Percentiles rank a stretch among this genome's conserved stretches.
Conservation (phyloP, 2,888 invertebrate species). For the Agonum fuliginosum region DNA sequence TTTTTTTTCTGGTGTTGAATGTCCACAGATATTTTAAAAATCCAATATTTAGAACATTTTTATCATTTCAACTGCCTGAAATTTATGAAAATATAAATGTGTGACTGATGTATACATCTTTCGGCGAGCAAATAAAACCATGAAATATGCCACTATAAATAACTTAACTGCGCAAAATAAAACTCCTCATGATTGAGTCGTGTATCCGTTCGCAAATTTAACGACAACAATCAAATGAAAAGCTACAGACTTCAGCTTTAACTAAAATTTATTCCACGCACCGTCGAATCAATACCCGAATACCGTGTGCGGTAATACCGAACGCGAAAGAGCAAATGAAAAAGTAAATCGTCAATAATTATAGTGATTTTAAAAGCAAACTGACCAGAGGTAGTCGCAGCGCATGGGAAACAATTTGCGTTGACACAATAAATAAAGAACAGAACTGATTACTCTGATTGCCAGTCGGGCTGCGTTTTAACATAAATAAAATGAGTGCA, state of each 20-base stretch:
- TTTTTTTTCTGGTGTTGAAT: too few species aligned
- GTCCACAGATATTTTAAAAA: too few species aligned
- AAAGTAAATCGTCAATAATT: slow-evolving; percentile 53
- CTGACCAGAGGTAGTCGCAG: slow-evolving; percentile 20
- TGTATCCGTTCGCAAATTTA: not conserved
- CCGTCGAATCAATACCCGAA: slow-evolving; percentile 33
- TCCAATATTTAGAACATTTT: too few species aligned
- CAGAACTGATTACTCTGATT: slow-evolving; percentile 73
- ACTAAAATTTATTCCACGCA: slow-evolving; percentile 31
- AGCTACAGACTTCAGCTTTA: slow-evolving; percentile 7
- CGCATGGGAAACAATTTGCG: slow-evolving; percentile 59
- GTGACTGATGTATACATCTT: too few species aligned
- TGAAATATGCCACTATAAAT: not conserved
- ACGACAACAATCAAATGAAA: slow-evolving; percentile 2
- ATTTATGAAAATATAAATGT: too few species aligned
- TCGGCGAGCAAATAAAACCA: not conserved
- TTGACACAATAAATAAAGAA: slow-evolving; percentile 71
- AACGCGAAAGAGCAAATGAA: slow-evolving; percentile 45
- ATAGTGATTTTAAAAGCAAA: slow-evolving; percentile 58
- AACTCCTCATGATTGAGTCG: not conserved
- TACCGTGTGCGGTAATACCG: too few species aligned
- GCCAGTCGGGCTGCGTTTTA: slow-evolving; percentile 68
- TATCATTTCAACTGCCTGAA: too few species aligned
- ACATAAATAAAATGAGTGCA: slow-evolving; percentile 71
- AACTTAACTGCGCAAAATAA: not conserved